Conservation (phyloP, 2,888 invertebrate genomes). For the Abrostola tripartita region DNA sequence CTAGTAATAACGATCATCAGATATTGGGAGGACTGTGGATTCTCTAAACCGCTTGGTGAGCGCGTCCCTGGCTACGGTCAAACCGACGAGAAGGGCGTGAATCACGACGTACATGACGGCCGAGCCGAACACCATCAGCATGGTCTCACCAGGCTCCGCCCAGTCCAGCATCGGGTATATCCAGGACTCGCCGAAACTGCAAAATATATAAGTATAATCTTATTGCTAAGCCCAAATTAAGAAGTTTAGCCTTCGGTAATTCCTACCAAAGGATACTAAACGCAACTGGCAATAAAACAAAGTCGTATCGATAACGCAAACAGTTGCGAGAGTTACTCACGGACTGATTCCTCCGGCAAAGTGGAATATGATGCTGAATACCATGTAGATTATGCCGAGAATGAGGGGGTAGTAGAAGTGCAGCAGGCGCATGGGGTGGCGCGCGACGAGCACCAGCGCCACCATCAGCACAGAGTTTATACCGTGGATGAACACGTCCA, state of each 20-base stretch:
- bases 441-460: slow-evolving; percentile 90
- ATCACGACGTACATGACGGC: slow-evolving; percentile 88
- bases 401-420: slow-evolving; percentile 89
- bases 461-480: slow-evolving; percentile 93
- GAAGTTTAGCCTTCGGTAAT: no score
- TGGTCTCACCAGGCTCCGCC: slow-evolving; percentile 89
- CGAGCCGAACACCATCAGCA: slow-evolving; percentile 88
- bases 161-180: slow-evolving; percentile 94
- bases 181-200: slow-evolving; percentile 89
- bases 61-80: slow-evolving; percentile 83
- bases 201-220: slow-evolving; percentile 45
- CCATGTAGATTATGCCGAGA: slow-evolving; percentile 89
- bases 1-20: slow-evolving; percentile 50
- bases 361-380: slow-evolving; percentile 92
- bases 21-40: slow-evolving; percentile 61
- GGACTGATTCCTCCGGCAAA: slow-evolving; percentile 91
- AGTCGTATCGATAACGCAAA: background rate
- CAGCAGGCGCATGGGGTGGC: slow-evolving; percentile 90
- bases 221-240: background rate
- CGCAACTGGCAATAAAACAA: no score
- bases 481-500: slow-evolving; percentile 83
- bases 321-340: slow-evolving; percentile 74
- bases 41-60: slow-evolving; percentile 63
- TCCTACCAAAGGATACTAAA: no score
- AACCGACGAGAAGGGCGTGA: slow-evolving; percentile 88